Base-by-base conservation (phyloP, 2,888 invertebrate species). In the Andrena flavipes region DNA sequence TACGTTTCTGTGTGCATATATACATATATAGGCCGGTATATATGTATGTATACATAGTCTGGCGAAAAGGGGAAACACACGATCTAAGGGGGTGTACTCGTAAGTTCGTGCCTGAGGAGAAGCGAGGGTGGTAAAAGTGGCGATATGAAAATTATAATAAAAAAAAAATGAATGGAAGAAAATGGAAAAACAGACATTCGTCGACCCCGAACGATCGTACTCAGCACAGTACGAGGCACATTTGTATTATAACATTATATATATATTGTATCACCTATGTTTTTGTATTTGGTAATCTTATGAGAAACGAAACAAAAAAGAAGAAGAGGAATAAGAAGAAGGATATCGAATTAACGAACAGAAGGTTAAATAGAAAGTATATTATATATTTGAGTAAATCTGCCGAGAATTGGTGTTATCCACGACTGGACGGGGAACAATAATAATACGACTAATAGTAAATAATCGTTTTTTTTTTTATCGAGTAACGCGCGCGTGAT, bases 251-350 rank as follows among this genome's bases (percentile, higher is more conserved):
- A 92, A 92, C 87, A 93, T 91, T 91, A 91, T 91, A 88, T 56
- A 86, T 78, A 84, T 89, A 92, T 87, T 91, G 91, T 92, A 93
- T 92, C 90, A 91, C 92, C 89, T 91, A 92, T 92, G 93, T 93
- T 93, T 93, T 93, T 93, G 93, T 93, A 93, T 93, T 93, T 93
- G 92, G 90, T 93, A 93, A 93, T 91, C 89, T 92, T 92, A 91
- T 82, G 70, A 74, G 70, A 75, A 33, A 65, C 65, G 72, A 72
- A 54, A 30, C 30, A 54, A 8, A 73, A 69, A 70, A 70, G 35
- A 76, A 35, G 42, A 56, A 77, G 51, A 51, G 51, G 42, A 68
- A 76, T 23, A 69, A 29, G 62, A 71, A 88, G 90, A 91, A 91
- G 86, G 86, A 91, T 92, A 92, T 93, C 89, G 87, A 92, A 91